Conservation (phyloP, 2,888 invertebrate species). For the Callosobruchus maculatus region DNA sequence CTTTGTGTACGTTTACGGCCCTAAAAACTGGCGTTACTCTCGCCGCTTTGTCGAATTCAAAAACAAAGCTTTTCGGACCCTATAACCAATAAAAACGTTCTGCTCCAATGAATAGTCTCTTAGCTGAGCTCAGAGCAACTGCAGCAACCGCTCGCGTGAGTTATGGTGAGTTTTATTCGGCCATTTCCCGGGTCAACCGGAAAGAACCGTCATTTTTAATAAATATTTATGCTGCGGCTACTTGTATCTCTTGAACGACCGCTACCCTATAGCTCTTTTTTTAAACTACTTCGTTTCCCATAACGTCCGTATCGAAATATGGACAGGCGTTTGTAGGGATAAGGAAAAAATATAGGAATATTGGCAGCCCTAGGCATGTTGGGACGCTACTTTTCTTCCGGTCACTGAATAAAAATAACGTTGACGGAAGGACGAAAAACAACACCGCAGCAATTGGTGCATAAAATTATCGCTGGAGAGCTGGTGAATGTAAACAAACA, state of each 20-base stretch:
- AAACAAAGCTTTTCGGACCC: background rate
- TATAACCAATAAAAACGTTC: background rate
- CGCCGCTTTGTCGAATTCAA: too few relatives aligned
- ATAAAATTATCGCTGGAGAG: background rate
- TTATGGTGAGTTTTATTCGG: constrained; percentile 20
- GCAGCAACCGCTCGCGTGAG: constrained; percentile 3
- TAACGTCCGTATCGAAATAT: background rate
- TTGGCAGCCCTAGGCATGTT: background rate
- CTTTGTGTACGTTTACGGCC: too few relatives aligned
- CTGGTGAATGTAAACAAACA: background rate
- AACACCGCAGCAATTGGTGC: background rate
- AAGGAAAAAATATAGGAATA: background rate
- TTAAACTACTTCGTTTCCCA: constrained; percentile 4
- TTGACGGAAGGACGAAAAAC: too few relatives aligned
- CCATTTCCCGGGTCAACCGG: constrained; percentile 21
- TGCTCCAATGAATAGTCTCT: background rate
- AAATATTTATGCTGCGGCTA: constrained; percentile 24
- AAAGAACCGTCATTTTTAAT: constrained; percentile 26
- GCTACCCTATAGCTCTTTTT: constrained; percentile 12
- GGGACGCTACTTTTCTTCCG: background rate
- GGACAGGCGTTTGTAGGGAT: background rate
- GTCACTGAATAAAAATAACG: background rate
- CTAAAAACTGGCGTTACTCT: too few relatives aligned
- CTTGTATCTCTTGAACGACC: constrained; percentile 20
- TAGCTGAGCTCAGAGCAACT: background rate